Evolutionary conservation across 2,797 vertebrate genomes (phyloP), one percentile per base, ranked within the genome.

Genomic region (Cyprinella venusta): DNA sequence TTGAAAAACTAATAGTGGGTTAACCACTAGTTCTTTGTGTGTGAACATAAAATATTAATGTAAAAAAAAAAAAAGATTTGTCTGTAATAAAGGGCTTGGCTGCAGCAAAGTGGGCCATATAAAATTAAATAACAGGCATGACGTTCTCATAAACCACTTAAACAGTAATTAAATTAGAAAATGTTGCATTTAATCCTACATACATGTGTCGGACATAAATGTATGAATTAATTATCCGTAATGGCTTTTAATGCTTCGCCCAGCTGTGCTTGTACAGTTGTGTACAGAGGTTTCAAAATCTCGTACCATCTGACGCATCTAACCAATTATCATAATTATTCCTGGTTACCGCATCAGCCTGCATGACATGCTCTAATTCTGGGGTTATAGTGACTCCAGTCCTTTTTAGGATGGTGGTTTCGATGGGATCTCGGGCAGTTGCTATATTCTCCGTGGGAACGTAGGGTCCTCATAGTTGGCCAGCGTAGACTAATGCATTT

Each of bases 321-420:
- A 85, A 92, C 86, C 90, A 94, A 94, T 95, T 92, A 94, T 88
- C 88, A 84, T 88, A 92, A 93, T 94, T 91, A 92, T 90, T 91
- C 88, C 85, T 82, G 79, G 86, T 86, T 56, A 1, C 59, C 61
- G 24, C 74, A 90, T 19, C 76, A 74, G 84, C 90, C 90, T 92
- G 88, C 89, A 89, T 89, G 69, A 10, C 81, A 86, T 88, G 83
- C 61, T 83, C 16, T 89, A 85, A 92, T 89, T 89, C 88, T 86
- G 82, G 89, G 30, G 26, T 59, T 89, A 86, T 88, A 91, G 79
- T 90, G 85, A 86, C 92, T 92, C 92, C 91, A 92, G 92, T 87
- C 89, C 85, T 89, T 90, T 93, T 92, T 92, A 91, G 90, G 84
- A 87, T 85, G n/a, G 36, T 9, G 63, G 81, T 82, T 86, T 86